Conservation (phyloP, 2,888 invertebrate species). For the Drosophila tanythrix region DNA sequence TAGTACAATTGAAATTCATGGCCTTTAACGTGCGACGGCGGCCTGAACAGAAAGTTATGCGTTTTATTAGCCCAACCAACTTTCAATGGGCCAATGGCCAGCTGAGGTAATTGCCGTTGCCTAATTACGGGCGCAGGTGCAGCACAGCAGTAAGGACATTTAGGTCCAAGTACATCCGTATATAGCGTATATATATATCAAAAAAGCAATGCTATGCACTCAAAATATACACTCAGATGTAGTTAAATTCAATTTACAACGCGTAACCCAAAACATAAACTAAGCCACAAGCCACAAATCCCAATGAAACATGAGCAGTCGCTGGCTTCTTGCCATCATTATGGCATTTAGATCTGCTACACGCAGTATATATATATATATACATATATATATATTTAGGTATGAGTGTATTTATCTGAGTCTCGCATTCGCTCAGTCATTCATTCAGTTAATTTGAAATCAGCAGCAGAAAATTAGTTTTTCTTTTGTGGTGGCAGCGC, state of each 20-base stretch:
- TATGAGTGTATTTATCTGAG: conserved; percentile 42
- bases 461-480: conserved; percentile 83
- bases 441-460: conserved; percentile 82
- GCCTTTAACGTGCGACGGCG: conserved; percentile 23
- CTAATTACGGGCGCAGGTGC: conserved; percentile 63
- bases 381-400: neutral
- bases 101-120: conserved; percentile 39
- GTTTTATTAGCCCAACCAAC: conserved; percentile 45
- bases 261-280: conserved; percentile 21
- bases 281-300: conserved; percentile 31
- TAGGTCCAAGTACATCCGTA: conserved; percentile 11
- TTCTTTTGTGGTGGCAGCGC: conserved; percentile 51
- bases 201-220: neutral
- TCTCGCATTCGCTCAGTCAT: conserved; percentile 64
- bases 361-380: neutral
- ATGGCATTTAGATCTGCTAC: conserved; percentile 24
- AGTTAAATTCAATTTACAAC: conserved; percentile 29
- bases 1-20: conserved; percentile 74
- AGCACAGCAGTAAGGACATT: conserved; percentile 19
- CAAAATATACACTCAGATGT: conserved; percentile 2
- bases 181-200: neutral
- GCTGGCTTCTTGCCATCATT: conserved; percentile 39
- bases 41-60: conserved; percentile 25
- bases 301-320: conserved; percentile 33
- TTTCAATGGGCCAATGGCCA: conserved; percentile 32